phyloP scores from a whole-genome alignment of 2,113 vertebrate species.

The Colius striatus region DNA sequence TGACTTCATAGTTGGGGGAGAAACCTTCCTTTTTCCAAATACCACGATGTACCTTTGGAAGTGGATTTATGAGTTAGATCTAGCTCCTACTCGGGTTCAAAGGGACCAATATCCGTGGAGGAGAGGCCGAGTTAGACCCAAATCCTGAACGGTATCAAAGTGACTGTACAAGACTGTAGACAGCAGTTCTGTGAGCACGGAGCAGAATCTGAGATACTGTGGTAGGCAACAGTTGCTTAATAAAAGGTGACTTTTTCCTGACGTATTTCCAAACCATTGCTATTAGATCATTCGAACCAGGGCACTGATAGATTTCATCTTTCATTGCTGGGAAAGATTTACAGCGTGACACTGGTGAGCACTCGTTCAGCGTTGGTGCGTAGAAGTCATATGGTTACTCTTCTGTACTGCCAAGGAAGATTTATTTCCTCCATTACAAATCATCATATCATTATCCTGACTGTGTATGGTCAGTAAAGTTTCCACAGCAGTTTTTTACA shows the following conservation, averaged over 20 bases:
- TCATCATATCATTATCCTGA: not conserved
- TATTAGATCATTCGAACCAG: not conserved
- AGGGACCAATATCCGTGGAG: not conserved
- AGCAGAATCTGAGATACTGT: not conserved
- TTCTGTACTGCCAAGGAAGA: not conserved
- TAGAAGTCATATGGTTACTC: not conserved
- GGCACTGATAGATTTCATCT: not conserved
- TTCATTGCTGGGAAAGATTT: constrained; percentile 13
- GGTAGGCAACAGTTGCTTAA: not conserved
- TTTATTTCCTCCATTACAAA: not conserved
- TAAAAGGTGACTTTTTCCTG: constrained; percentile 1
- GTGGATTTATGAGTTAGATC: not conserved
- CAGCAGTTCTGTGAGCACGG: not conserved
- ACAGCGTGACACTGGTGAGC: not conserved
- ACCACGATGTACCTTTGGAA: not conserved
- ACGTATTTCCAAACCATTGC: not conserved
- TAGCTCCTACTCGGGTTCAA: rapidly evolving
- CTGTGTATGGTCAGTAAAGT: not conserved
- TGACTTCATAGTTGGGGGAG: not conserved
- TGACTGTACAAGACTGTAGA: not conserved
- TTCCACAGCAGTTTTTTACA: not conserved
- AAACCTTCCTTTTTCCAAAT: not conserved
- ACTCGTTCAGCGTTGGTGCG: not conserved
- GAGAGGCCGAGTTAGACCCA: not conserved
- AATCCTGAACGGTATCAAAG: not conserved